Evolutionary conservation across 2,797 vertebrate species (phyloP).

Genomic region (Leptoclinus maculatus): DNA sequence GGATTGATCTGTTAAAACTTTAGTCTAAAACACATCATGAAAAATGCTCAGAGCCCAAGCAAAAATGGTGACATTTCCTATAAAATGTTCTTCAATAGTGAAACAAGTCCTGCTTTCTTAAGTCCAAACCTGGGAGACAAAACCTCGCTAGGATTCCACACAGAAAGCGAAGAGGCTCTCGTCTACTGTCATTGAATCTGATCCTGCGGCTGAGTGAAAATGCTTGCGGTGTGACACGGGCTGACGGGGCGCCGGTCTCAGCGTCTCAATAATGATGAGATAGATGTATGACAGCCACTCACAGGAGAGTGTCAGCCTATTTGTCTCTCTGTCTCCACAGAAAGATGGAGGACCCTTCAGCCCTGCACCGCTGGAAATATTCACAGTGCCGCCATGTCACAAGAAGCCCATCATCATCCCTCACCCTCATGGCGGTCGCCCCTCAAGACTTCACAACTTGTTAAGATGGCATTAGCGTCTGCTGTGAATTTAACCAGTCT

Average conservation of each 20-base stretch:
- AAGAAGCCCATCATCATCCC: slow-evolving; percentile 61
- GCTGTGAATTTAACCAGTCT: slow-evolving; percentile 14
- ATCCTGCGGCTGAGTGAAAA: slow-evolving; percentile 55
- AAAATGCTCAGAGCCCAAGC: neutral
- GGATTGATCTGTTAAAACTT: no score
- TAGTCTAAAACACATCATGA: no score
- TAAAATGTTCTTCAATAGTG: neutral
- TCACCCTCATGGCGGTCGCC: slow-evolving; percentile 59
- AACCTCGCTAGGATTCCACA: slow-evolving; percentile 47
- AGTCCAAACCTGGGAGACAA: slow-evolving; percentile 6
- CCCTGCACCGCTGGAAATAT: slow-evolving; percentile 68
- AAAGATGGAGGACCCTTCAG: slow-evolving; percentile 83
- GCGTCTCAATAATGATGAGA: slow-evolving; percentile 82
- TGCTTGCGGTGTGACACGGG: slow-evolving; percentile 60
- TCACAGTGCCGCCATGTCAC: slow-evolving; percentile 63
- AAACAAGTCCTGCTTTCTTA: neutral
- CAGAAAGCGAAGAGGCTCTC: slow-evolving; percentile 50
- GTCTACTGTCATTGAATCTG: slow-evolving; percentile 43
- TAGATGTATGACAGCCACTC: slow-evolving; percentile 83
- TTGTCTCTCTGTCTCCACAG: slow-evolving; percentile 82
- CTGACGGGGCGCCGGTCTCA: slow-evolving; percentile 68
- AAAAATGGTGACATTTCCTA: neutral
- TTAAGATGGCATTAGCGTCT: slow-evolving; percentile 48
- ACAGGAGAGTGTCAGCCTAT: slow-evolving; percentile 80
- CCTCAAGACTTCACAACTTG: slow-evolving; percentile 49